Conservation (phyloP, 2,888 invertebrate genomes). For the Zele albiditarsus region DNA sequence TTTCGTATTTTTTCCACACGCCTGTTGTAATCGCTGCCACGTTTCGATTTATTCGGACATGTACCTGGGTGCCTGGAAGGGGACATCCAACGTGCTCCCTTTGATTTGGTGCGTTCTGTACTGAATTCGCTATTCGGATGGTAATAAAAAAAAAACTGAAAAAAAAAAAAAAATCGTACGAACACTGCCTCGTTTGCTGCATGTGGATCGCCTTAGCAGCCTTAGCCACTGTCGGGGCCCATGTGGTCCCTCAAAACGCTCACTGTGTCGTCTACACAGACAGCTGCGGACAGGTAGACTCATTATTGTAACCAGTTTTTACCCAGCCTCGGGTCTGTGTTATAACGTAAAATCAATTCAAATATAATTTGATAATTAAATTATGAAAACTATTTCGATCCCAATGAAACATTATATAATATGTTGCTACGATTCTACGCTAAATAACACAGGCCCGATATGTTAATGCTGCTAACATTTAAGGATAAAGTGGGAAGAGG, state of each 20-base stretch:
- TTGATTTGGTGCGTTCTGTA: slow-evolving; percentile 70
- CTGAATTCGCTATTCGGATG: slow-evolving; percentile 69
- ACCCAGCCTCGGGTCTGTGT: slow-evolving; percentile 68
- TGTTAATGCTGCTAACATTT: slow-evolving; percentile 72
- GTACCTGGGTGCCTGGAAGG: slow-evolving; percentile 71
- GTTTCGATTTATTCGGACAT: slow-evolving; percentile 64
- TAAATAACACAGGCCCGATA: slow-evolving; percentile 66
- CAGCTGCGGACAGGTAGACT: slow-evolving; percentile 93
- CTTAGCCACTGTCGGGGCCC: slow-evolving; percentile 79
- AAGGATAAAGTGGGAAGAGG: slow-evolving; percentile 61
- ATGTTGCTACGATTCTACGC: slow-evolving; percentile 46
- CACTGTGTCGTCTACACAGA: slow-evolving; percentile 96
- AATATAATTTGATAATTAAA: slow-evolving; percentile 27
- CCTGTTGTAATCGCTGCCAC: slow-evolving; percentile 53
- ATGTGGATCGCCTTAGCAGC: slow-evolving; percentile 75
- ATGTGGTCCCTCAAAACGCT: slow-evolving; percentile 87
- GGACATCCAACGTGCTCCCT: slow-evolving; percentile 68
- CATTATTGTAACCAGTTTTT: slow-evolving; percentile 74
- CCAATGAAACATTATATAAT: neutral
- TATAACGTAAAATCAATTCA: slow-evolving; percentile 41
- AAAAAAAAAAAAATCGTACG: slow-evolving; percentile 68
- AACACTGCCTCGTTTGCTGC: slow-evolving; percentile 76
- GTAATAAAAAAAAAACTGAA: slow-evolving; percentile 55
- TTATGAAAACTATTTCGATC: slow-evolving; percentile 22
- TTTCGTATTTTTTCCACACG: slow-evolving; percentile 51